Base-by-base conservation (phyloP, 2,888 invertebrate genomes). In the Drosophila nigritarsus region DNA sequence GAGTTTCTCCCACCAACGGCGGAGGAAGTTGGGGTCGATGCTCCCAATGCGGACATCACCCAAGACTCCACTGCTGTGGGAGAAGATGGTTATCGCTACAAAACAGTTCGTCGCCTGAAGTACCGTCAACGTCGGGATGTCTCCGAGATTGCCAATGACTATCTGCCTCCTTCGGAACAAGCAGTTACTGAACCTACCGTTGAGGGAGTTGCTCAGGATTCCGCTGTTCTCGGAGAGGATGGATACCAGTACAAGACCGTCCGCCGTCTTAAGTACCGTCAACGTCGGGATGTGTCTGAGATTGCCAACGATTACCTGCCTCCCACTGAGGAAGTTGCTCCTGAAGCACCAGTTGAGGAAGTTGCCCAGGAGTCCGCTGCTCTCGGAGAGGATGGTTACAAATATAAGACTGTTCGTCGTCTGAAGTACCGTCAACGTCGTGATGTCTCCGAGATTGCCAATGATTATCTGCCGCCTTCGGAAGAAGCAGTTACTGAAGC, bases 111-210 rank as follows among this genome's bases (percentile, higher is more conserved):
- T 24, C 83, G 84, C 1, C 59, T 89, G 1, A 91, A 90, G 40
- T 83, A 80, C 27, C 87, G 91, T n/a, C 82, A 82, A 0, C 91
- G 91, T 20, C 89, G 91, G 42, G 91, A 91, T 77, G 90, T 91
- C 0, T 81, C 84, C 0, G 91, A 90, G 45, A 68, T 90, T n/a
- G 69, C 77, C 50, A 84, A 83, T n/a, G 75, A 85, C 0, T 91
- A 91, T 36, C 65, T 90, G 50, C 87, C 87, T 59, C 87, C 91
- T 0, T n/a, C 75, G 8, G 82, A 82, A 38, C 81, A 82, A 8
- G 30, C 30, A 30, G 30, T 30, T 30, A n/a, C 75, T 0, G 86
- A 81, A 1, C 51, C 8, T 1, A 58, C 80, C 5, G 71, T 67
- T 8, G 83, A 85, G 8, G 85, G 78, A n/a, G 50, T 38, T 0